Evolutionary conservation across 2,797 vertebrate species (phyloP).

Genomic region (Clarias pachynema): DNA sequence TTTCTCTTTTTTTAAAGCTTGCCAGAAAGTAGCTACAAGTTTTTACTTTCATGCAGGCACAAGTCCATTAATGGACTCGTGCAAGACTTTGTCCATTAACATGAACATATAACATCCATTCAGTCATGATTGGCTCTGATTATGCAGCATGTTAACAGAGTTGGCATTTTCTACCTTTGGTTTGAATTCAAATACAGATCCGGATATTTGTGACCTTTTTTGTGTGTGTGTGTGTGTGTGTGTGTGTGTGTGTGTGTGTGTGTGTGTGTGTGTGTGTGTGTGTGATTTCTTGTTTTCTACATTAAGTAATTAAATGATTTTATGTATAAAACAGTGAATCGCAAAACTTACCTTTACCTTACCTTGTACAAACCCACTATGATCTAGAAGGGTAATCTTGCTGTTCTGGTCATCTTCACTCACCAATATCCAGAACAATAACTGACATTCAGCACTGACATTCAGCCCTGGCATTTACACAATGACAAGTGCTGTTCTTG

Average conservation of each 20-base stretch:
- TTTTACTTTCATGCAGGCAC: background rate
- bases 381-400: background rate
- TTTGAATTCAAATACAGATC: background rate
- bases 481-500: constrained; percentile 26
- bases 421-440: constrained; percentile 11
- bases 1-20: background rate
- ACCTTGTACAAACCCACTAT: background rate
- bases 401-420: background rate
- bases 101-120: background rate
- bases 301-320: too few relatives aligned
- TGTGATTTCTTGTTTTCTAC: too few relatives aligned
- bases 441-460: constrained; percentile 32
- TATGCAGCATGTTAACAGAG: background rate
- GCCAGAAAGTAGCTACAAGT: background rate
- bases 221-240: too few relatives aligned
- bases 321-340: too few relatives aligned
- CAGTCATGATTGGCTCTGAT: background rate
- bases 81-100: background rate
- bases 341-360: background rate
- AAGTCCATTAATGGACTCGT: background rate
- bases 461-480: constrained; percentile 30
- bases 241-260: too few relatives aligned
- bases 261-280: too few relatives aligned
- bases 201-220: background rate
- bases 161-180: background rate